A percentile compares a stretch with the other conserved stretches of the same genome.
Conservation (phyloP, 2,113 vertebrate genomes). For the Bambusicola thoracicus region DNA sequence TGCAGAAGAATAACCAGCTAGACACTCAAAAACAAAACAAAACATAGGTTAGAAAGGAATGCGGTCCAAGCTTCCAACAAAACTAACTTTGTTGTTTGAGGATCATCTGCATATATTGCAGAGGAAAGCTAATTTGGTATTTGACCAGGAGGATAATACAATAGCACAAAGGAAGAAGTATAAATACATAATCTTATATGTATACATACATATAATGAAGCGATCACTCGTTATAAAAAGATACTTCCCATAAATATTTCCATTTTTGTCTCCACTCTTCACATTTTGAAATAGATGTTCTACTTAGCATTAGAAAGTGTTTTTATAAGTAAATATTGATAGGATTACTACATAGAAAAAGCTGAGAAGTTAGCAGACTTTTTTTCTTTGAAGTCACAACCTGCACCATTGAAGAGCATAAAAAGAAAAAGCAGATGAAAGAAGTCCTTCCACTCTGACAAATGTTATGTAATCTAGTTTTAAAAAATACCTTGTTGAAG, state of each 20-base stretch:
- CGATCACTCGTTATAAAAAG: background rate
- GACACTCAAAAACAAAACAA: background rate
- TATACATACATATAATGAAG: background rate
- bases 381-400: background rate
- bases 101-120: background rate
- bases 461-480: background rate
- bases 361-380: background rate
- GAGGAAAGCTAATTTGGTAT: background rate
- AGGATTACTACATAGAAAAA: background rate
- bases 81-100: background rate
- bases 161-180: background rate
- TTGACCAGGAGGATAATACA: background rate
- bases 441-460: background rate
- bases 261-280: background rate
- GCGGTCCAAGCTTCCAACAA: background rate
- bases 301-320: background rate
- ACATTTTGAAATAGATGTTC: background rate
- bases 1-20: background rate
- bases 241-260: background rate
- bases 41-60: background rate
- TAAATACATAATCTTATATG: background rate
- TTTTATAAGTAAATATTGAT: background rate
- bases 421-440: background rate
- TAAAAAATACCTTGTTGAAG: constrained; percentile 91
- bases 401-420: background rate